Base-by-base conservation (phyloP, 1,140 invertebrate genomes). In the Laodelphax striatellus region DNA sequence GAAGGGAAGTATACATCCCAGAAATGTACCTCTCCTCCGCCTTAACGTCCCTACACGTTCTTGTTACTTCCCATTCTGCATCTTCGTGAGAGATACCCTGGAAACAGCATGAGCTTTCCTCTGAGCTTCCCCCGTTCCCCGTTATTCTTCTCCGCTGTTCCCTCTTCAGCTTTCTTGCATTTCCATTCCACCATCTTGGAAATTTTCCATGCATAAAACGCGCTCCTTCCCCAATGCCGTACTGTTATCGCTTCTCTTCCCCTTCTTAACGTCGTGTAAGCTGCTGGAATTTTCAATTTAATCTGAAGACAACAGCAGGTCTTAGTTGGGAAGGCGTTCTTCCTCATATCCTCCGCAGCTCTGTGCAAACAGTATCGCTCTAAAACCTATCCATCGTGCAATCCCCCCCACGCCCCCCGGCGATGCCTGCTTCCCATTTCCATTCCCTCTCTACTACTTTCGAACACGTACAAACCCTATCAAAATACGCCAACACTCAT, bases 1-100 rank as follows among this genome's bases (percentile, higher is more conserved):
- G n/a, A 50, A 55, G 55, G 62, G 62, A 63, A 60, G 58, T 50
- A 56, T 60, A 55, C 59, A 60, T 60, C 59, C 53, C 46, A 46
- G 14, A 17, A 58, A 24, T 28, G 34, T 13, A 13, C 34, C 34
- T 38, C 34, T 54, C 52, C 19, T 16, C 52, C 16, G 1, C 43
- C 43, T 44, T 14, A 19, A 13, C 11, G 16, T 19, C 9, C 46
- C 43, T 19, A n/a, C 16, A 50, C 21, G 16, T 50, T 22, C 46
- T 50, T 50, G 46, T 17, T 19, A 14, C 2, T 50, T 38, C 9
- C 34, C 34, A 13, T 28, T 38, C 34, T 38, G 8, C 34, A 2
- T 13, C 8, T 38, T 38, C 34, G 4, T 5, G 34, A 38, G 34
- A 38, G 24, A 55, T 21, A 57, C 59, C 59, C 52, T 52, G 34